Evolutionary conservation across 2,888 invertebrate species (phyloP).

Genomic region (Andrena hattorfiana): DNA sequence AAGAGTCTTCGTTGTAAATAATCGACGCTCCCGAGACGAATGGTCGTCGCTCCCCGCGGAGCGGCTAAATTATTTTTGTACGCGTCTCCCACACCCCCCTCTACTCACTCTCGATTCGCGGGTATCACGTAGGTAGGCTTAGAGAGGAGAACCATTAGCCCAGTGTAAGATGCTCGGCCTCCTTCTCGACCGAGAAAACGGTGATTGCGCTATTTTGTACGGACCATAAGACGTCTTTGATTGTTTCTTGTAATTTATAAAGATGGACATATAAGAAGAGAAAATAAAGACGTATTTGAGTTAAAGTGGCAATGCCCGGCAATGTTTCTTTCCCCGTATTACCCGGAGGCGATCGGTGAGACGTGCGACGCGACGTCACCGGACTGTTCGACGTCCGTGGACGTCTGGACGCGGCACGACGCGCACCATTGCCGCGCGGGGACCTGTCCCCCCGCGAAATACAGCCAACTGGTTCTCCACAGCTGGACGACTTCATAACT

Average conservation of each 20-base stretch:
- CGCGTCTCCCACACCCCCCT: conserved; percentile 32
- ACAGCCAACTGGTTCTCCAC: conserved; percentile 76
- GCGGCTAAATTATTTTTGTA: conserved; percentile 70
- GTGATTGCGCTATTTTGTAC: conserved; percentile 73
- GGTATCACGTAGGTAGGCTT: conserved; percentile 39
- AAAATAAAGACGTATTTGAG: conserved; percentile 51
- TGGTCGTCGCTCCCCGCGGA: conserved; percentile 29
- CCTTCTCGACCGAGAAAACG: conserved; percentile 64
- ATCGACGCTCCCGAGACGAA: conserved; percentile 41
- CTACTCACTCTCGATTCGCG: conserved; percentile 14
- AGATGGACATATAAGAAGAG: conserved; percentile 57
- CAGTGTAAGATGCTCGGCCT: conserved; percentile 62
- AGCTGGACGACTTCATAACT: conserved; percentile 82
- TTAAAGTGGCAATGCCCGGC: conserved; percentile 5
- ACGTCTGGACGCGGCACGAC: conserved; percentile 4
- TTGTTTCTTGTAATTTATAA: conserved; percentile 77
- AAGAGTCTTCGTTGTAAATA: conserved; percentile 64
- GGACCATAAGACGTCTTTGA: conserved; percentile 65
- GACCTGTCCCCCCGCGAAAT: conserved; percentile 69
- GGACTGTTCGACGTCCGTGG: background rate
- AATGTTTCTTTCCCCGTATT: background rate
- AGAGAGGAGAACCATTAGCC: conserved; percentile 58
- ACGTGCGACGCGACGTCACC: background rate
- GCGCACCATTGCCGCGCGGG: background rate
- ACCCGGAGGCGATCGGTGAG: too few relatives aligned